Evolutionary conservation across 2,113 vertebrate genomes (phyloP), one percentile per base, ranked within the genome.

Genomic region (Marmota flaviventris): DNA sequence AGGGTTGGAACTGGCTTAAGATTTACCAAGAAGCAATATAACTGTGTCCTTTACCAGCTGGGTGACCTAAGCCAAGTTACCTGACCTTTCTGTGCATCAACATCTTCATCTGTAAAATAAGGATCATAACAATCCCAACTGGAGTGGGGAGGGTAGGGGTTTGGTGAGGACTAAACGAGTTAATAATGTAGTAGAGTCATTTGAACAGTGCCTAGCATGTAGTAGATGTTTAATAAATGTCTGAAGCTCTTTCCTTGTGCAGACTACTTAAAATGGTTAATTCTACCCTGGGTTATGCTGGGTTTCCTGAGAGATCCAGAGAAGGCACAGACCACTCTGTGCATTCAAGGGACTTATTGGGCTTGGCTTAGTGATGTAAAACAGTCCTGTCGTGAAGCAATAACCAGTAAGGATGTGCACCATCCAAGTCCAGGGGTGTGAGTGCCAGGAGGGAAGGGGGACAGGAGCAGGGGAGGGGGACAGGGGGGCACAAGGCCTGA

Each of bases 301-400:
- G 79, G 27, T 34, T 70, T 95, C 77, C 65, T 25, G 61, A 84
- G 85, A 75, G 18, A 58, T 76, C 73, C 20, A 34, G 78, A 53
- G 29, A 67, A 32, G n/a, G 20, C 67, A 42, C 2, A 58, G 85
- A 16, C 81, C 25, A 39, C 67, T 83, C 72, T 95, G 39, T 87
- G 58, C 8, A 8, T 82, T 42, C 17, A 8, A 58, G 51, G 53
- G 18, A 24, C 27, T 45, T 72, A 14, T 17, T 25, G 32, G 39
- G n/a, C 51, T 95, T 93, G 73, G 76, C 39, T 83, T 70, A 42
- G 37, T 73, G 69, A 93, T n/a, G 10, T n/a, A 79, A 53, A 48
- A 70, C 11, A n/a, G 42, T 32, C 45, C 45, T 13, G 39, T 82
- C 58, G 9, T 20, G 42, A 94, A 85, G 83, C 32, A 75, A 22